phyloP scores from a whole-genome alignment of 2,888 invertebrate genomes.

The Drosophila lutescens region DNA sequence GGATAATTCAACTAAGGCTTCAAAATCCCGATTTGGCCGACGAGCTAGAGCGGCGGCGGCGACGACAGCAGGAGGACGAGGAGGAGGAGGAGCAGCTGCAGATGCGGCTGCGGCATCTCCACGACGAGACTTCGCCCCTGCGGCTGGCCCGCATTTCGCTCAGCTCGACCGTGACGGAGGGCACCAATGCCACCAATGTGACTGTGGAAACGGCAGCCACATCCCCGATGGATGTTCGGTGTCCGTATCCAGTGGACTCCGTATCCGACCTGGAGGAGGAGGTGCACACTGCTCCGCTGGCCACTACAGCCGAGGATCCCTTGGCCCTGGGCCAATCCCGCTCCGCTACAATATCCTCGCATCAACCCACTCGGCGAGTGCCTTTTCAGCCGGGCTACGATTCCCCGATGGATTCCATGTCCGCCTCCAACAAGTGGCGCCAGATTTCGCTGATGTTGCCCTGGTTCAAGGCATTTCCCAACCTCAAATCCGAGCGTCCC shows the following conservation, averaged over 20 bases:
- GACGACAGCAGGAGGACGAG: constrained; percentile 8
- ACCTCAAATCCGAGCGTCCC: no score
- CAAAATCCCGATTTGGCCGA: neutral
- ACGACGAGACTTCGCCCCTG: constrained; percentile 1
- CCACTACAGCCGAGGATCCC: neutral
- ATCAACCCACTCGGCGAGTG: neutral
- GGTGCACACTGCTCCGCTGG: constrained; percentile 35
- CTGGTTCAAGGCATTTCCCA: constrained; percentile 29
- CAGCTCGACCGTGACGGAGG: constrained; percentile 10
- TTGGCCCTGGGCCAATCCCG: neutral
- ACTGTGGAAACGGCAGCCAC: neutral
- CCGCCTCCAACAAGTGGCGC: constrained; percentile 42
- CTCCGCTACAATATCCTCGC: neutral
- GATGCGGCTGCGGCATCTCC: neutral
- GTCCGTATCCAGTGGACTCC: neutral
- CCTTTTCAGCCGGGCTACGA: neutral
- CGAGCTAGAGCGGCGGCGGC: constrained; percentile 1
- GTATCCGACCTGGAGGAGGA: constrained; percentile 31
- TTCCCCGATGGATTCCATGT: neutral
- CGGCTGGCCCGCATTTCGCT: constrained; percentile 1
- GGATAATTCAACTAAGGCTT: neutral
- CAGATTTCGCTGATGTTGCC: constrained; percentile 46
- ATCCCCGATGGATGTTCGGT: neutral
- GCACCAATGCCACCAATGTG: neutral
- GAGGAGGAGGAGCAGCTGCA: constrained; percentile 10